These are phyloP conservation scores for Protonibea diacanthus DNA, from an alignment of 2,797 vertebrate species.

Conservation along the genomic window DNA sequence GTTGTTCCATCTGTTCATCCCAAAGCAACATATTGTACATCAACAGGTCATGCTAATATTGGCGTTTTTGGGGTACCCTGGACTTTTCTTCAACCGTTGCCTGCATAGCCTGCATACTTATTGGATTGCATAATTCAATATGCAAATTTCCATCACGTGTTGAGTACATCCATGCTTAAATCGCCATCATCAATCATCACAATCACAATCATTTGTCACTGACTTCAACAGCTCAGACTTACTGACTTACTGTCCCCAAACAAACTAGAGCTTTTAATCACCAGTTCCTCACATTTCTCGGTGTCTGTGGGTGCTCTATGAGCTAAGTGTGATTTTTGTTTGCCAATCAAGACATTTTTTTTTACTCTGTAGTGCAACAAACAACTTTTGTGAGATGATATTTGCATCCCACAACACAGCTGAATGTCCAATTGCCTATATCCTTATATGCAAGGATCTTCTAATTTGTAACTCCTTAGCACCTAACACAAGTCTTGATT, in stretches of 20 bases:
- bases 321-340: not conserved
- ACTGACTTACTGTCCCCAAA: not conserved
- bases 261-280: conserved; percentile 6
- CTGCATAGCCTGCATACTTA: not conserved
- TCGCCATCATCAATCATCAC: no score
- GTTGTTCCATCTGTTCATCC: not conserved
- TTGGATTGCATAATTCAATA: not conserved
- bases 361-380: not conserved
- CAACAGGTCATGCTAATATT: not conserved
- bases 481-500: conserved; percentile 53
- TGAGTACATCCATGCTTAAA: not conserved
- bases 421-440: conserved; percentile 14
- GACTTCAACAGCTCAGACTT: not conserved
- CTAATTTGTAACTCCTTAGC: conserved; percentile 41
- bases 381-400: not conserved
- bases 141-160: conserved; percentile 2
- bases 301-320: not conserved
- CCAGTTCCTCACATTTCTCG: not conserved
- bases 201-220: no score
- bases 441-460: conserved; percentile 32
- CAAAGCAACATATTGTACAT: not conserved
- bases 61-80: not conserved
- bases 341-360: not conserved
- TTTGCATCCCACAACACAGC: not conserved
- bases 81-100: conserved; percentile 10